Evolutionary conservation across 1,140 invertebrate genomes (phyloP).

Genomic region (Ephestia elutella): DNA sequence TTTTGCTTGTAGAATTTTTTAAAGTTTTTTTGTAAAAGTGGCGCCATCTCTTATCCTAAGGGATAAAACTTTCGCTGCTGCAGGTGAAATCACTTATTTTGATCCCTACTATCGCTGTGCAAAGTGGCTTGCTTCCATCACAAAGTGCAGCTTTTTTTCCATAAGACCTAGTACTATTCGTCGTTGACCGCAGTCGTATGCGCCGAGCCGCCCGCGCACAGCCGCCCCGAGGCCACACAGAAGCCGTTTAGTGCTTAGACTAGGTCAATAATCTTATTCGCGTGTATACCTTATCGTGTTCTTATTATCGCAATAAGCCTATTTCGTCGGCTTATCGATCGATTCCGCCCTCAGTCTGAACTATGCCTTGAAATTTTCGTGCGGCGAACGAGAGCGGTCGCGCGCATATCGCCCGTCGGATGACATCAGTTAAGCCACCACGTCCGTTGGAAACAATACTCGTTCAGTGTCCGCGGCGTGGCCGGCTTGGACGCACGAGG

Average conservation of each 20-base stretch:
- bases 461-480: conserved; percentile 65
- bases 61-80: too few species aligned
- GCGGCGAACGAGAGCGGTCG: conserved; percentile 46
- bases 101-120: too few species aligned
- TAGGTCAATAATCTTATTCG: conserved; percentile 69
- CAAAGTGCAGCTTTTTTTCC: too few species aligned
- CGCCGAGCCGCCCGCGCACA: conserved; percentile 57
- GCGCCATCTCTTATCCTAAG: too few species aligned
- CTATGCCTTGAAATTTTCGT: conserved; percentile 57
- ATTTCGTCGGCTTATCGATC: conserved; percentile 65
- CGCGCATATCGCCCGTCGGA: conserved; percentile 59
- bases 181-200: conserved; percentile 58
- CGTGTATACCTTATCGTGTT: conserved; percentile 67
- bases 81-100: too few species aligned
- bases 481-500: conserved; percentile 62
- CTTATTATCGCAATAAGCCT: conserved; percentile 68
- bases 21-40: too few species aligned
- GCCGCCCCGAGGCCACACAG: conserved; percentile 52
- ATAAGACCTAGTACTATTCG: too few species aligned
- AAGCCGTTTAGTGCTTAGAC: conserved; percentile 61
- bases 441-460: conserved; percentile 60
- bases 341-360: conserved; percentile 37
- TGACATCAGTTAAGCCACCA: conserved; percentile 69
- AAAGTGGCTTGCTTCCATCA: too few species aligned
- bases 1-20: too few species aligned